A percentile compares a stretch with the other conserved stretches of the same genome.
These are phyloP conservation scores for Orchesella cincta DNA, from an alignment of 1,140 invertebrate species.

Conservation along the genomic window DNA sequence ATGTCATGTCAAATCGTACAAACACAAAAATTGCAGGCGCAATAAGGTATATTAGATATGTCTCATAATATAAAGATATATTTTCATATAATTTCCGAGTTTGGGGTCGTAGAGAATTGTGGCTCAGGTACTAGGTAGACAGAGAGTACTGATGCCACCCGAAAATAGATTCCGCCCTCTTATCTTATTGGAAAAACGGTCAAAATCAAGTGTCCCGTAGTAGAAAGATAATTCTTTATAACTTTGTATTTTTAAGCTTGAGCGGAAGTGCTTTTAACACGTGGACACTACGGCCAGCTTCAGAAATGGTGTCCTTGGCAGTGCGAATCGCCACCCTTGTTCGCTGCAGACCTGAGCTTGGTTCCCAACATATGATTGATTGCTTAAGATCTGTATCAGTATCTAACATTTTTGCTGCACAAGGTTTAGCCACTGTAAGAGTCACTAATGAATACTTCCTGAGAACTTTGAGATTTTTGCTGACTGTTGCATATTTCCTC, in stretches of 20 bases:
- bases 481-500: neutral
- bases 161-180: no score
- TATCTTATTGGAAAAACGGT: no score
- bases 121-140: no score
- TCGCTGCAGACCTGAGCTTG: conserved; percentile 1
- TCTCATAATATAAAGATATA: no score
- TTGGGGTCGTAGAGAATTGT: no score
- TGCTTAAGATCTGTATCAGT: neutral
- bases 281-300: conserved; percentile 13
- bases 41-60: no score
- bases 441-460: neutral
- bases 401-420: neutral
- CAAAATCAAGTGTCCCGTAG: no score
- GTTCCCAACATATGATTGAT: conserved; percentile 14
- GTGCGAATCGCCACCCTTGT: neutral
- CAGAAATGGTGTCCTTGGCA: neutral
- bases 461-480: neutral
- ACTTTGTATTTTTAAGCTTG: no score
- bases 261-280: conserved; percentile 29
- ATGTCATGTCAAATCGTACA: neutral
- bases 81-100: no score
- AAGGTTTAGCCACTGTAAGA: neutral
- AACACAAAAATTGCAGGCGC: conserved; percentile 6
- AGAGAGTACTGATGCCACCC: no score
- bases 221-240: no score